These are phyloP conservation scores for Sakesphorus luctuosus DNA, from an alignment of 2,113 vertebrate species.

Conservation along the genomic window DNA sequence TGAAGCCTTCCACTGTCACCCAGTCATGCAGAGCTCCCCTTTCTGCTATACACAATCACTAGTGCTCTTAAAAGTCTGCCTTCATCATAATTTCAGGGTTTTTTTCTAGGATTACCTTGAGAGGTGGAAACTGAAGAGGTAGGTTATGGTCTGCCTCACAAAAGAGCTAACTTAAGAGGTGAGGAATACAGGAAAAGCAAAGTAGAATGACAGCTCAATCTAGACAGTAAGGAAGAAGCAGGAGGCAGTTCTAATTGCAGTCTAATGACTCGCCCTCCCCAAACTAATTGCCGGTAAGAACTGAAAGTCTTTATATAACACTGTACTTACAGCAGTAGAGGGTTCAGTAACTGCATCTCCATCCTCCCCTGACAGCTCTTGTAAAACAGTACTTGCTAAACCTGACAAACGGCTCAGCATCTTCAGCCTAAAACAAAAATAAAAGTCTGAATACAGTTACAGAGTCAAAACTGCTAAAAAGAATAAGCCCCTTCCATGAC, in stretches of 20 bases:
- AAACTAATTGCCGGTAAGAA: not conserved
- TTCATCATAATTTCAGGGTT: not conserved
- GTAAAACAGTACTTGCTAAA: constrained; percentile 87
- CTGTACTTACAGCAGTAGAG: constrained; percentile 66
- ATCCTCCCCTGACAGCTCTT: constrained; percentile 86
- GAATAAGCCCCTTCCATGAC: not conserved
- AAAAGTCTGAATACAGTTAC: not conserved
- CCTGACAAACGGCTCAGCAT: constrained; percentile 89
- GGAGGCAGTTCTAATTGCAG: not conserved
- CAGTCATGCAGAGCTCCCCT: not conserved
- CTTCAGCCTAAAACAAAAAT: constrained; percentile 72
- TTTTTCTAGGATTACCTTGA: not conserved
- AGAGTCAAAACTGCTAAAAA: not conserved
- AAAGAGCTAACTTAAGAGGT: not conserved
- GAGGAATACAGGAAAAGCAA: not conserved
- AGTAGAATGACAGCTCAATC: not conserved
- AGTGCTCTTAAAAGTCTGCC: not conserved
- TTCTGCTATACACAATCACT: not conserved
- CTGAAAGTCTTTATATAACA: not conserved
- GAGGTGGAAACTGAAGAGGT: not conserved
- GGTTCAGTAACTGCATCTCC: constrained; percentile 24
- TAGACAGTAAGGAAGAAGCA: not conserved
- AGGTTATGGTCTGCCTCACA: not conserved
- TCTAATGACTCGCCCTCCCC: not conserved
- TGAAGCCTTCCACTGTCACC: not conserved